Evolutionary conservation across 2,888 invertebrate genomes (phyloP), one percentile per base, ranked within the genome.

Genomic region (Dasypogon diadema): DNA sequence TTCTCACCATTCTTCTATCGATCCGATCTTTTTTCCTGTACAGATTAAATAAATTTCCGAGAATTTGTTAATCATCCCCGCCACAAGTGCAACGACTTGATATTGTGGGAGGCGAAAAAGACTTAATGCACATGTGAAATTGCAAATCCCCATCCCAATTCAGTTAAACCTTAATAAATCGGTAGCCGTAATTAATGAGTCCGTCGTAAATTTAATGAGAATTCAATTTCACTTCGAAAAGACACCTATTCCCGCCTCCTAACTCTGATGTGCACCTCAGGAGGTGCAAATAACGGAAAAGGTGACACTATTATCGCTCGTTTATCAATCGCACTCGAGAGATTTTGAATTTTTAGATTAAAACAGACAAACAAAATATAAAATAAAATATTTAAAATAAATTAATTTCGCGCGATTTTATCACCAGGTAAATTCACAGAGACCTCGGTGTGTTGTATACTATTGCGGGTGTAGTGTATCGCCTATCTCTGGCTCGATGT

Each of bases 171-270:
- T n/a, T n/a, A n/a, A n/a, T n/a, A n/a, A n/a, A n/a, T n/a, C 30
- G 30, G 30, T 8, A 3, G 3, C 30, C 30, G 4, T 30, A 8
- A 30, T 30, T 30, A 8, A 30, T 42, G n/a, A n/a, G 42, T n/a
- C n/a, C n/a, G n/a, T 42, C 42, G n/a, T 42, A 42, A 42, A 42
- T 42, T 42, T n/a, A 42, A 42, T n/a, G n/a, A 42, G n/a, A 42
- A 42, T 42, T 12, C 12, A 42, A 42, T 42, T 42, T 42, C 42
- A 12, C 3, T 42, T 42, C n/a, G 42, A 12, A 12, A 12, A 42
- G 34, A 5, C 34, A 42, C 42, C 42, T 12, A 12, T 12, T 12
- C 42, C 8, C 42, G n/a, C 6, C n/a, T 42, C 42, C 42, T 30
- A n/a, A 42, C 42, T 1, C n/a, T 12, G 2, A 42, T 42, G n/a